These are phyloP conservation scores for Manis pentadactyla DNA, from an alignment of 2,797 vertebrate genomes.

Conservation along the genomic window DNA sequence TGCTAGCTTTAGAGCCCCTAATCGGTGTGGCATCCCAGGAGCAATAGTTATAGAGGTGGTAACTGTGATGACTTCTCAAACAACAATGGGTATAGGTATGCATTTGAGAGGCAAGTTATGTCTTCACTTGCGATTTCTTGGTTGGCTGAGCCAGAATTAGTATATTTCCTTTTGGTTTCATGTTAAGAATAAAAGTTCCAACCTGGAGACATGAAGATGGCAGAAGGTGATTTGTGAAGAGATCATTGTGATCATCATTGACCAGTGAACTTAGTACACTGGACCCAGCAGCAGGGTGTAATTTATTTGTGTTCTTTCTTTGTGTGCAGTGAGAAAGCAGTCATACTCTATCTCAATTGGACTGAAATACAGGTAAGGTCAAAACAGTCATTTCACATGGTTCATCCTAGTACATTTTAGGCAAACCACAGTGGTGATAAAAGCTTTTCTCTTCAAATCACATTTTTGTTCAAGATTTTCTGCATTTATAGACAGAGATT, in stretches of 20 bases:
- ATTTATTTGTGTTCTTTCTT: not conserved
- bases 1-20: not conserved
- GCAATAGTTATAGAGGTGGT: not conserved
- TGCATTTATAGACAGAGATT: not conserved
- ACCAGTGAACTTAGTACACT: not conserved
- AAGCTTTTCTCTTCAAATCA: not conserved
- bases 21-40: not conserved
- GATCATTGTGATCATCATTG: not conserved
- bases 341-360: not conserved
- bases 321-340: not conserved
- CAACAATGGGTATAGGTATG: not conserved
- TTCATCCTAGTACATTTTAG: not conserved
- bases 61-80: not conserved
- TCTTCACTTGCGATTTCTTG: not conserved
- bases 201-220: not conserved
- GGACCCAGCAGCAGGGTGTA: fast-evolving
- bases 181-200: not conserved
- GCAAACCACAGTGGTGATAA: not conserved
- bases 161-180: not conserved
- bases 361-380: not conserved
- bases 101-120: not conserved
- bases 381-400: not conserved
- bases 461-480: not conserved
- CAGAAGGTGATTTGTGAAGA: not conserved
- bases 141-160: not conserved